Evolutionary conservation across 2,113 vertebrate genomes (phyloP), one percentile per base, ranked within the genome.

Genomic region (Phalacrocorax brasilianus): DNA sequence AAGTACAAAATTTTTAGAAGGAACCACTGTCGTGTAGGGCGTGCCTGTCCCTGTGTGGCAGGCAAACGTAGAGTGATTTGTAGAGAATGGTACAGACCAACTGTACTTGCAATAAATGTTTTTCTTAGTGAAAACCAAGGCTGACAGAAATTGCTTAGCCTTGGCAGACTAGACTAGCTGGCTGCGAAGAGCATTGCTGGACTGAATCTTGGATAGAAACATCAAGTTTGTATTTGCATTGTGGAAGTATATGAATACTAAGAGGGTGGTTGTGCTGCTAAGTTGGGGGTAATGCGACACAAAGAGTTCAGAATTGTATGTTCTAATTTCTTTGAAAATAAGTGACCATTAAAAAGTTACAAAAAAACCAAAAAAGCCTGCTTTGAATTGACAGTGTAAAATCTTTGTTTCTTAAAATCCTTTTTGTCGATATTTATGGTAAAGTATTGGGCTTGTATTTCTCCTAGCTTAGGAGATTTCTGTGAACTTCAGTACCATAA

Each of bases 251-350:
- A 28, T 66, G 47, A 63, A 63, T 42, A 32, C 14, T 35, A 14
- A 55, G 22, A 50, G 17, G 5, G 6, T 63, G 75, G 32, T 30
- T 85, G 16, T 63, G 24, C 47, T 87, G 21, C 21, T 47, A 5
- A 5, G 30, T 47, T 0, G 1, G 6, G 15, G 6, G 20, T 8
- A 19, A 33, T 2, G 7, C 42, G 6, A 61, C 26, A 12, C 21
- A 63, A 38, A 84, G 23, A 76, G 11, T 38, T 73, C 42, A 52
- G 7, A 42, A n/a, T 42, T 24, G 6, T 70, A 22, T 72, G 19
- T 92, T 83, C 22, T 72, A n/a, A 47, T 75, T 63, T 78, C 14
- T 67, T 88, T 75, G 42, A 67, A 82, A 90, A 38, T 38, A 75
- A 59, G 4, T 45, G 9, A 50, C 16, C 8, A 33, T 52, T 24